Conservation (phyloP, 1,140 invertebrate species). For the Mylabris phalerata region DNA sequence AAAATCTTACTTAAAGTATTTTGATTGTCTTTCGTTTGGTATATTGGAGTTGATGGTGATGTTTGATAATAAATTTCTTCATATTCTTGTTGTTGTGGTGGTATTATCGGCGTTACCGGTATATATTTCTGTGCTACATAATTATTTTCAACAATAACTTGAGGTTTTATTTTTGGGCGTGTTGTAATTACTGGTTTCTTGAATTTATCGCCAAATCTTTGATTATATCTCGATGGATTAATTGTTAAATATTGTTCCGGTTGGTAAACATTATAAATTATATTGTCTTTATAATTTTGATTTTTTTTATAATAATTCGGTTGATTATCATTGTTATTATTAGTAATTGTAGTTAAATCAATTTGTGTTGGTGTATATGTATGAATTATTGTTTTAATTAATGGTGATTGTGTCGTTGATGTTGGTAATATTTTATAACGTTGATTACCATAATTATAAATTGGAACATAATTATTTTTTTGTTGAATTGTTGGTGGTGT, state of each 20-base stretch:
- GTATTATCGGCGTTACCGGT: background rate
- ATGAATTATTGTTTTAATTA: slow-evolving; percentile 33
- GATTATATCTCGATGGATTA: no score
- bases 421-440: background rate
- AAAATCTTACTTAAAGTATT: slow-evolving; percentile 45
- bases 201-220: no score
- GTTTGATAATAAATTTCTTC: slow-evolving; percentile 17
- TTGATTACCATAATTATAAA: slow-evolving; percentile 11
- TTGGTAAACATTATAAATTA: no score
- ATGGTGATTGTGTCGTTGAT: slow-evolving; percentile 16
- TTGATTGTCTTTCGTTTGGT: background rate
- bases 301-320: slow-evolving; percentile 1
- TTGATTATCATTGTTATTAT: background rate
- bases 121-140: slow-evolving; percentile 16
- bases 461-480: slow-evolving; percentile 16
- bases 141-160: slow-evolving; percentile 16
- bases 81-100: background rate
- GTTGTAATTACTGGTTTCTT: background rate
- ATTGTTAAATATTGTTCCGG: no score
- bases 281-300: background rate
- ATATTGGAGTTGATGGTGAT: slow-evolving; percentile 1
- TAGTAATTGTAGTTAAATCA: slow-evolving; percentile 24
- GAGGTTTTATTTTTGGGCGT: background rate
- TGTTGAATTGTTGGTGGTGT: slow-evolving; percentile 8
- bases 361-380: slow-evolving; percentile 37